Percentiles rank a stretch among this genome's conserved stretches.
phyloP scores from a whole-genome alignment of 2,797 vertebrate genomes.

The Anguilla marmorata region DNA sequence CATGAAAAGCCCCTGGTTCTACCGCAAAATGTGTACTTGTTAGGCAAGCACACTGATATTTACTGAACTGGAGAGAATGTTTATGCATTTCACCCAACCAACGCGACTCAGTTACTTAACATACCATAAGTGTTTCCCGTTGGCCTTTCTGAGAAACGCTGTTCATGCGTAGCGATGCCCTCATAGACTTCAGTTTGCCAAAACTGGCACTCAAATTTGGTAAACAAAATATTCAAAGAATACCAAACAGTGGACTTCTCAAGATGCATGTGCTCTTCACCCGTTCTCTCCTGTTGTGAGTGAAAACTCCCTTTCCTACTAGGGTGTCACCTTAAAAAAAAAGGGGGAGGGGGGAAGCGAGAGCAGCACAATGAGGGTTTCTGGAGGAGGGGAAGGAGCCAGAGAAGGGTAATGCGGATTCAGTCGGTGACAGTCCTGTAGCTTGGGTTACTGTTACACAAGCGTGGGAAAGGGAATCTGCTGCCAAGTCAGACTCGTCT shows the following conservation, averaged over 20 bases:
- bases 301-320: background rate
- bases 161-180: background rate
- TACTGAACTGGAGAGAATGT: background rate
- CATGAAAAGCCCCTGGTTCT: too few species aligned
- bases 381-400: background rate
- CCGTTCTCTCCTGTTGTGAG: background rate
- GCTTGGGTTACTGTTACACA: background rate
- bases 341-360: background rate
- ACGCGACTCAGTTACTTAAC: background rate
- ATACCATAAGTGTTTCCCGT: background rate
- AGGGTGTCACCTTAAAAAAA: background rate
- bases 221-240: background rate
- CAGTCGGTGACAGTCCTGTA: background rate
- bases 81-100: background rate
- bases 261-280: background rate
- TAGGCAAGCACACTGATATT: background rate
- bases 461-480: slow-evolving; percentile 20
- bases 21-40: background rate
- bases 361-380: background rate
- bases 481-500: background rate
- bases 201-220: background rate
- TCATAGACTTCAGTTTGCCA: background rate
- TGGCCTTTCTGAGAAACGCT: background rate
- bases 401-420: slow-evolving; percentile 1
- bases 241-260: background rate